A percentile compares a stretch with the other conserved stretches of the same genome.
These are phyloP conservation scores for Epistrophe grossulariae DNA, from an alignment of 2,888 invertebrate genomes.

Conservation along the genomic window DNA sequence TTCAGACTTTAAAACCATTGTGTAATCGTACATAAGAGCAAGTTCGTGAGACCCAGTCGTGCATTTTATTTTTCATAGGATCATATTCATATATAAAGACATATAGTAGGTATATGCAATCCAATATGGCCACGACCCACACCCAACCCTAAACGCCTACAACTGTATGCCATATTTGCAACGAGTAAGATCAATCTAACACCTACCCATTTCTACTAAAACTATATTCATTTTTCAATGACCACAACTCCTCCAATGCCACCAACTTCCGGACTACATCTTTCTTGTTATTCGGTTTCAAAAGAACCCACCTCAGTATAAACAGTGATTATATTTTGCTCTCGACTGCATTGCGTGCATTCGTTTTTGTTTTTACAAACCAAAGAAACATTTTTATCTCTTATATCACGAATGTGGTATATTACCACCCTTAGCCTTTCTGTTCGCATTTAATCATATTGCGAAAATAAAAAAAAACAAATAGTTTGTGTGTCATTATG, in stretches of 20 bases:
- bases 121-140: not conserved
- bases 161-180: not conserved
- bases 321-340: not conserved
- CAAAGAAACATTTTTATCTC: conserved; percentile 5
- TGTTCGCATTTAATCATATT: conserved; percentile 13
- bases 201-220: not conserved
- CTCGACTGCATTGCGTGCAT: conserved; percentile 34
- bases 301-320: not conserved
- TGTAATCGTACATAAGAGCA: too few species aligned
- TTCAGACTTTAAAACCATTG: too few species aligned
- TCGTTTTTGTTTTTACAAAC: not conserved
- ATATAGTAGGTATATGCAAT: not conserved
- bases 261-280: not conserved
- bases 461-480: conserved; percentile 4
- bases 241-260: not conserved
- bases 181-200: not conserved
- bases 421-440: not conserved
- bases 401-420: not conserved
- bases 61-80: too few species aligned
- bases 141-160: not conserved
- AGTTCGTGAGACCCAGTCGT: too few species aligned
- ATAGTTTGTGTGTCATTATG: conserved; percentile 19
- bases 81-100: too few species aligned
- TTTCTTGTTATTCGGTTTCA: not conserved
- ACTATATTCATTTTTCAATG: not conserved